Base-by-base conservation (phyloP, 2,113 vertebrate species). In the Murina feae region DNA sequence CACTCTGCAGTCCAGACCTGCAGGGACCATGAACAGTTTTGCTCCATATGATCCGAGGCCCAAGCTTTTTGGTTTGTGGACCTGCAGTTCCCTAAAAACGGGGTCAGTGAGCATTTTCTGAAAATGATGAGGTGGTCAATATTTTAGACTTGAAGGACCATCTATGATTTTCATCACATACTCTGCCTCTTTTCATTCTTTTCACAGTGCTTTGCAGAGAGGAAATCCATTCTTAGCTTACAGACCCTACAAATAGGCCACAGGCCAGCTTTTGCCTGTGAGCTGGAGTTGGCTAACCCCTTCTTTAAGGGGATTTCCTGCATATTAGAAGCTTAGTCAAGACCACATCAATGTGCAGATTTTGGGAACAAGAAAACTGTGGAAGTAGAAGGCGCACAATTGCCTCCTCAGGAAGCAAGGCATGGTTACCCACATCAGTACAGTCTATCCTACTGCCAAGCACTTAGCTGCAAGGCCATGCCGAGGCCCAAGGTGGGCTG, bases 141-240 rank as follows among this genome's bases (percentile, higher is more conserved):
- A 13, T 44, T 42, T 76, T 55, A 55, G 37, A 20, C 4, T 30
- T 16, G 35, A 10, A 81, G 21, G 30, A 4, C 14, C 28, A 28
- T 28, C 13, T 12, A 49, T 58, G 28, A 58, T 81, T 72, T 82
- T 66, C 66, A 25, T 66, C 47, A 75, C 37, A n/a, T 21, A 49
- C 9, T 68, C 28, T n/a, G 39, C 37, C 63, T 72, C 42, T 60
- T 60, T 72, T 88, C 53, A 55, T 93, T 74, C 44, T 82, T 93
- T 74, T 66, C 65, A 72, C 17, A 81, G 65, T n/a, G 1, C 21
- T 83, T 82, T 69, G 51, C 37, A 60, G 76, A 66, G 68, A 30
- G 69, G 58, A 76, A 95, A 66, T 39, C 10, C 4, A 4, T 39
- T 66, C 74, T 49, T 66, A 47, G 32, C 20, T 95, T 66, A 12